Conservation (phyloP, 2,888 invertebrate species). For the Mythimna vitellina region DNA sequence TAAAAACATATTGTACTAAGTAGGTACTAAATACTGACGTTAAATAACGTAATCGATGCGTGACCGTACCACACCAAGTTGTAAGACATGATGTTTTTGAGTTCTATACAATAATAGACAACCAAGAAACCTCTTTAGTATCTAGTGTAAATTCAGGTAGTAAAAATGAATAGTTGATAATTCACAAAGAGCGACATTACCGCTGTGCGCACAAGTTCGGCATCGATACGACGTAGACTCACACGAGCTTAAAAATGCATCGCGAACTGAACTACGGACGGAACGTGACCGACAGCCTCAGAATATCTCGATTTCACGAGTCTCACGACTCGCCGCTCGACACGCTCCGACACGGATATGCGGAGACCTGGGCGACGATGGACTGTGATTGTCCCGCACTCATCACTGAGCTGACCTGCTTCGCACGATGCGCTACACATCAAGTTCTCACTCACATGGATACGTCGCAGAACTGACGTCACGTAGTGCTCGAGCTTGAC, state of each 20-base stretch:
- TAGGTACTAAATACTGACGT: no score
- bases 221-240: no score
- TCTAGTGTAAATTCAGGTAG: background rate
- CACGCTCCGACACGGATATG: background rate
- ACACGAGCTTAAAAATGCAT: conserved; percentile 1
- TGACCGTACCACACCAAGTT: no score
- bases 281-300: conserved; percentile 10
- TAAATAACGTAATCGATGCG: no score
- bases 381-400: background rate
- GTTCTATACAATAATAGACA: no score
- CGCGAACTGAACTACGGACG: background rate
- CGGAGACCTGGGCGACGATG: background rate
- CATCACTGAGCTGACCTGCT: background rate
- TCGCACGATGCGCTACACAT: background rate
- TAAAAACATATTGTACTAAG: no score
- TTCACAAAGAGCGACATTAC: background rate
- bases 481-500: conserved; percentile 2
- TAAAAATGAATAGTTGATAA: background rate
- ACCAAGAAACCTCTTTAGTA: background rate
- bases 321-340: background rate
- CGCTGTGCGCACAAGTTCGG: background rate
- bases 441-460: background rate
- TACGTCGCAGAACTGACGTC: conserved; percentile 4
- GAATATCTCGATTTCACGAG: conserved; percentile 1
- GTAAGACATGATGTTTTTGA: no score